Evolutionary conservation across 1,140 invertebrate species (phyloP), one percentile per base, ranked within the genome.

Genomic region (Belonocnema kinseyi): DNA sequence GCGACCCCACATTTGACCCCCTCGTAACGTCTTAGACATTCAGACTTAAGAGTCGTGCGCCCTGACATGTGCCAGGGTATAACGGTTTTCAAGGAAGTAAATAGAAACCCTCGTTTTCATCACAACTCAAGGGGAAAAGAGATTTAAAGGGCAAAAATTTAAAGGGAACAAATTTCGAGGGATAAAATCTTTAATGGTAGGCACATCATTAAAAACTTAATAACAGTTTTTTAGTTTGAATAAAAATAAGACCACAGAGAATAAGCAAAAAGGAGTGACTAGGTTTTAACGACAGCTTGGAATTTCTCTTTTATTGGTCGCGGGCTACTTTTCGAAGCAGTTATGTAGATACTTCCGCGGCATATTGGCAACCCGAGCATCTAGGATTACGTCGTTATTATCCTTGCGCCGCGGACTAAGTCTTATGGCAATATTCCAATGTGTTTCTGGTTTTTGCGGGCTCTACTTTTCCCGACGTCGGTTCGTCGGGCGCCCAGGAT

Each of bases 301-400:
- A 82, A 80, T 77, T 80, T 79, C 83, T 86, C 83, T 89, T 90
- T 91, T 89, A 90, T 91, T 89, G 86, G 86, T 81, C 80, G 83
- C 79, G 77, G 83, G 84, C 83, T 87, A 86, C 83, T 88, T 86
- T 86, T 84, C 84, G 80, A 81, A 82, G 84, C 85, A 89, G 86
- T 90, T 91, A 89, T 87, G 88, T 86, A 86, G 84, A 90, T 88
- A 85, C 78, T 79, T 86, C 77, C 83, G 80, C 77, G 85, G 86
- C 88, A 91, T 91, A 91, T 91, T 91, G 90, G 90, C 89, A 89
- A 87, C 85, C 84, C 82, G 81, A 83, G 81, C 75, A 70, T 78
- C 83, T 79, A 82, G 86, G 85, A 89, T 91, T 89, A 88, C 86
- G 77, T 83, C 80, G 77, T 87, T 88, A 89, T 89, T 86, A 85